A percentile compares a stretch with the other conserved stretches of the same genome.
These are phyloP conservation scores for Notechis scutatus DNA, from an alignment of 2,113 vertebrate species.

Conservation along the genomic window DNA sequence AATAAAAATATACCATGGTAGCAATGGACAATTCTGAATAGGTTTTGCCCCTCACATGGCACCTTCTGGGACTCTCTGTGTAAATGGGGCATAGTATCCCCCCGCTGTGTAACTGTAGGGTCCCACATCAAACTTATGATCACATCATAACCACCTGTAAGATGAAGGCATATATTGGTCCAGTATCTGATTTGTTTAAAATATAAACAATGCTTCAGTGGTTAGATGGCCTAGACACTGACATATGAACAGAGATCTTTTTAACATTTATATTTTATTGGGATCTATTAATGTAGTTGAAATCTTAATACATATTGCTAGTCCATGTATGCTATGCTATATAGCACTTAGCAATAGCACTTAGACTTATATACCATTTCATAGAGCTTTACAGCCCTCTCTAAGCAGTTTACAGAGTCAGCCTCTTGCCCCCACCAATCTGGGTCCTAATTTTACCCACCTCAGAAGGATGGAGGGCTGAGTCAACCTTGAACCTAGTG, in stretches of 20 bases:
- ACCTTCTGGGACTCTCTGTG: neutral
- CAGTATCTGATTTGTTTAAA: neutral
- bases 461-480: no score
- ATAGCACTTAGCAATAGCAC: no score
- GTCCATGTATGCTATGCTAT: neutral
- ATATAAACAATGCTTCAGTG: neutral
- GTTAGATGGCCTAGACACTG: neutral
- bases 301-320: neutral
- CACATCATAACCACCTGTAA: neutral
- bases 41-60: neutral
- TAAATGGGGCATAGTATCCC: neutral
- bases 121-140: neutral
- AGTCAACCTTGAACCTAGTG: no score
- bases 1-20: neutral
- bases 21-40: neutral
- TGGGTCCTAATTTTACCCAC: no score
- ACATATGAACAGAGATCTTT: neutral
- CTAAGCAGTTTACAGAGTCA: no score
- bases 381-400: no score
- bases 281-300: neutral
- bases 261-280: neutral
- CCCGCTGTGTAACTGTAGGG: neutral
- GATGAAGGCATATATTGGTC: neutral
- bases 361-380: no score
- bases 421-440: no score